Evolutionary conservation across 2,113 vertebrate genomes (phyloP), one percentile per base, ranked within the genome.

Genomic region (Amphiprion percula): DNA sequence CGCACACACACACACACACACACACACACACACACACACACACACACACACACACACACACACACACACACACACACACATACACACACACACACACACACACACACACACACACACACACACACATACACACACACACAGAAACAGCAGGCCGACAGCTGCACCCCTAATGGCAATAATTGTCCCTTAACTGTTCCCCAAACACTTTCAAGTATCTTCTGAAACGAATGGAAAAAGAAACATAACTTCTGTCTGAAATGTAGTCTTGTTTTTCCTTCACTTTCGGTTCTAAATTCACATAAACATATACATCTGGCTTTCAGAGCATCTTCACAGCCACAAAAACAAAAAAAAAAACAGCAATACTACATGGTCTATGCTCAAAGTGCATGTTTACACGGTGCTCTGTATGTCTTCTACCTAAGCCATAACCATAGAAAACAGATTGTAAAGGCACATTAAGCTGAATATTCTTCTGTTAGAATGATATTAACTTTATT

Each of bases 171-270:
- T 82, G 73, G 73, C 61, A 83, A 78, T 47, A 24, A 80, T 79
- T 75, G 50, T 74, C 60, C 63, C 11, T 0, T 79, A 63, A 54
- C 76, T 84, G 79, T 79, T 88, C 83, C 83, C 60, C 26, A 26
- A 56, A 80, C 67, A 86, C 58, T 66, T 90, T 91, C 84, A 91
- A 91, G 84, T 88, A 85, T 90, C 72, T 46, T 76, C 37, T 88
- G 30, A 89, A 83, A 85, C 72, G 3, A 77, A 21, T 26, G 19
- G 28, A 65, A 76, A 66, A 24, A 49, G 4, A 30, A 4, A 58
- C 66, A 67, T 44, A 15, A 39, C 53, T 37, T 59, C 16, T 54
- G 4, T 39, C 50, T 77, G 26, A 87, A 80, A 81, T 26, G 10
- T 58, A 68, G 68, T 62, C 61, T 67, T 49, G 24, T 46, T 16